Conservation (phyloP, 1,140 invertebrate genomes). For the Achatina immaculata region DNA sequence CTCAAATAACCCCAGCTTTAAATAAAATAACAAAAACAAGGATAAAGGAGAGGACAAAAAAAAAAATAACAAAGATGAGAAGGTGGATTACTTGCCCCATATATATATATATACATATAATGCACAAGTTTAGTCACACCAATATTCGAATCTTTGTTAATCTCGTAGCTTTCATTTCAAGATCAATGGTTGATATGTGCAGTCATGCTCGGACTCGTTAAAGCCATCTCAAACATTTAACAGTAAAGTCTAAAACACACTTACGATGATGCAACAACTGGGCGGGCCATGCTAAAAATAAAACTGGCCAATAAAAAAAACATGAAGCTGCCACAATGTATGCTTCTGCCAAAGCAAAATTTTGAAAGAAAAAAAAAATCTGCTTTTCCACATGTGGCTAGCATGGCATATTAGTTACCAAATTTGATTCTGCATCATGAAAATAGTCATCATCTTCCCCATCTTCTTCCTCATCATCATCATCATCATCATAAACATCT, state of each 20-base stretch:
- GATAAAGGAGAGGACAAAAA: no score
- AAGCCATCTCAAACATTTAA: no score
- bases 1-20: no score
- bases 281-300: neutral
- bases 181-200: no score
- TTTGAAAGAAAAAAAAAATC: neutral
- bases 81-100: no score
- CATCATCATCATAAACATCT: conserved; percentile 32
- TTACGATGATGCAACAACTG: neutral
- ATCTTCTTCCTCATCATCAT: conserved; percentile 25
- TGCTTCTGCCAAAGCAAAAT: neutral
- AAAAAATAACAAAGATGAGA: no score
- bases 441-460: conserved; percentile 36
- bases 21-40: no score
- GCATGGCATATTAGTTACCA: conserved; percentile 4
- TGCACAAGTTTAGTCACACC: no score
- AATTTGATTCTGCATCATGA: conserved; percentile 33
- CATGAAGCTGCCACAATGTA: neutral
- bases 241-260: neutral
- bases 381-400: neutral
- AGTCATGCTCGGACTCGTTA: no score
- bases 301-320: neutral
- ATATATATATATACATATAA: no score
- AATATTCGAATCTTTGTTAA: no score
- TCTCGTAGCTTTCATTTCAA: no score